Evolutionary conservation across 1,140 invertebrate genomes (phyloP), one percentile per base, ranked within the genome.

Genomic region (Diabrotica undecimpunctata): DNA sequence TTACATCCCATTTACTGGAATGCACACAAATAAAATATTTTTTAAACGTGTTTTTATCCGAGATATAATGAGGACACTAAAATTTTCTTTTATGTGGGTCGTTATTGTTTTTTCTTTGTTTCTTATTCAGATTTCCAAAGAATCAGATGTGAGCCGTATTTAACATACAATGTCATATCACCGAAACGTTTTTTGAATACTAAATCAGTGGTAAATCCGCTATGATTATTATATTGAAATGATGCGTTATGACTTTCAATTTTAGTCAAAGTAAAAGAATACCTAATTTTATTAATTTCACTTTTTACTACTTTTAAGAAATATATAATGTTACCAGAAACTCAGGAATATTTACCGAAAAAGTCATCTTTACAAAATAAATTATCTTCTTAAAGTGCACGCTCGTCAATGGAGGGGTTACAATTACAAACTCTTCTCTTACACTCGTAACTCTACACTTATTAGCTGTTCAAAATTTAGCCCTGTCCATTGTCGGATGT

Each of bases 181-280:
- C n/a, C 8, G 41, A 8, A 46, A 46, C 41, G 41, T 46, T n/a
- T 46, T 46, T 46, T 46, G 41, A 46, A 46, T 46, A 46, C n/a
- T 46, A 46, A 46, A 46, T n/a, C 6, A n/a, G 41, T n/a, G 41
- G 41, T 46, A 46, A 46, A n/a, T 46, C 41, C 41, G 41, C 41
- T n/a, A 46, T n/a, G 41, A 46, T 46, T 46, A 46, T 46, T 46
- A 46, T 46, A 46, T 46, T 46, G 41, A 46, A 46, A 46, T 46
- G 3, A 46, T 46, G 41, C n/a, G 41, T 46, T n/a, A 46, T 46
- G 41, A 46, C 41, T 46, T 46, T 46, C 41, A 46, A 46, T 46
- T 46, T 46, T 46, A 3, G 41, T 46, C n/a, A 10, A 46, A 46
- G 8, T 25, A 25, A n/a, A 46, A 46, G 41, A n/a, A 10, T n/a